These are phyloP conservation scores for Acanthopleura granulata DNA, from an alignment of 2,888 invertebrate genomes.

Conservation along the genomic window DNA sequence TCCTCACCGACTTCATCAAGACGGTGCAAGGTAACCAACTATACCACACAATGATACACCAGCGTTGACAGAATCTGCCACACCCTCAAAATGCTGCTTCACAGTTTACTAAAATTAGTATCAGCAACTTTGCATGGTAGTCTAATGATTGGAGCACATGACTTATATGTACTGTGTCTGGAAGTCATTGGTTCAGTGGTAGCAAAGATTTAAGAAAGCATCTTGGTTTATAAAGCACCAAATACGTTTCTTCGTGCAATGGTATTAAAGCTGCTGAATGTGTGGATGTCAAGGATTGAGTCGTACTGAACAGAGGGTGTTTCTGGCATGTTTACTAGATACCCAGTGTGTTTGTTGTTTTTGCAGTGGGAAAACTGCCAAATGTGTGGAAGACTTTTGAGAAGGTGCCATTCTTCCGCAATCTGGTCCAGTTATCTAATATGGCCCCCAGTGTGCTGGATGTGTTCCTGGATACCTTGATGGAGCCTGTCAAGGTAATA, in stretches of 20 bases:
- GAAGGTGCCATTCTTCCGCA: conserved; percentile 4
- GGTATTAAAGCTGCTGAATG: no score
- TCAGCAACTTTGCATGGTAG: no score
- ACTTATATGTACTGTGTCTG: background rate
- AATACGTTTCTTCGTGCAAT: no score
- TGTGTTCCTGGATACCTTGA: conserved; percentile 19
- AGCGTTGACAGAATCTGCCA: no score
- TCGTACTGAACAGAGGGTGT: background rate
- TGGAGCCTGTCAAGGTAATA: conserved; percentile 23
- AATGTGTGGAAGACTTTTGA: background rate
- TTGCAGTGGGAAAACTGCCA: conserved; percentile 6
- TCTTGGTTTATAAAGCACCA: no score
- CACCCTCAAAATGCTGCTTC: no score
- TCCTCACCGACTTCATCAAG: background rate
- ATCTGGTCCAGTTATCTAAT: background rate
- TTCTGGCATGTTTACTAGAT: no score
- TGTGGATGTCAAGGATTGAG: background rate
- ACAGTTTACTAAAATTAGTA: no score
- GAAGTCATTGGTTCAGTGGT: background rate
- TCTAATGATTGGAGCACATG: no score
- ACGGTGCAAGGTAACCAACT: conserved; percentile 4
- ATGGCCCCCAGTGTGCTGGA: conserved; percentile 19
- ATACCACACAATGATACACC: no score
- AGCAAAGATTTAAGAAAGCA: no score
- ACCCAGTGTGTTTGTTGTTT: background rate